Base-by-base conservation (phyloP, 1,140 invertebrate species). In the Megalopta genalis region DNA sequence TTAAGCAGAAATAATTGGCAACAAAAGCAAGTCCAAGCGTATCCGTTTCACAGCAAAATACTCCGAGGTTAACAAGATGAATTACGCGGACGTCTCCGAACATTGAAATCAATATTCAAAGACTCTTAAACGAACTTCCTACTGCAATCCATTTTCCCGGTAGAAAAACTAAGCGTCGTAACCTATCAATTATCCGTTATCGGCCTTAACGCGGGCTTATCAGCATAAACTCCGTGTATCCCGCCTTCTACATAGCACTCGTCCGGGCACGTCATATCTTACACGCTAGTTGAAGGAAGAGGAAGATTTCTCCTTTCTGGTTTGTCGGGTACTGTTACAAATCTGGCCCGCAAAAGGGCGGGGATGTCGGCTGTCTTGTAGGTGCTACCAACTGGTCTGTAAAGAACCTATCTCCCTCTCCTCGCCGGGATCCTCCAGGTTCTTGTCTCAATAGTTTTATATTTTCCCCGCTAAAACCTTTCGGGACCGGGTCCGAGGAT, bases 341-440 rank as follows among this genome's bases (percentile, higher is more conserved):
- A 90, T 91, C 87, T 85, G 83, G 77, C 80, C 82, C 62, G 60
- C 81, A 70, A 87, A 87, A 76, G 85, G 88, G 85, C 90, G 88
- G 87, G 78, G 87, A 87, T 91, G 89, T 90, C 87, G 88, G 85
- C 88, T 89, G 90, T 90, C 89, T 89, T 90, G 90, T 91, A 84
- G 46, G 80, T 87, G 88, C 90, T 90, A 90, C 90, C 90, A 88
- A 87, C 88, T 88, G 80, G 87, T 49, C 86, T 89, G 84, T 91
- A 89, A 91, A 89, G 87, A 90, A 88, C 88, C 87, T 81, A 86
- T 89, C 87, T 88, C 82, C 79, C 75, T 54, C 32, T 42, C 52
- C 75, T 21, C 83, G 80, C 82, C 83, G 16, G 65, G 23, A 68
- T 73, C 65, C 57, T 27, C 54, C 49, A 6, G 10, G 32, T 32